Percentiles rank a stretch among this genome's conserved stretches.
Conservation (phyloP, 2,888 invertebrate species). For the Xylota sylvarum region DNA sequence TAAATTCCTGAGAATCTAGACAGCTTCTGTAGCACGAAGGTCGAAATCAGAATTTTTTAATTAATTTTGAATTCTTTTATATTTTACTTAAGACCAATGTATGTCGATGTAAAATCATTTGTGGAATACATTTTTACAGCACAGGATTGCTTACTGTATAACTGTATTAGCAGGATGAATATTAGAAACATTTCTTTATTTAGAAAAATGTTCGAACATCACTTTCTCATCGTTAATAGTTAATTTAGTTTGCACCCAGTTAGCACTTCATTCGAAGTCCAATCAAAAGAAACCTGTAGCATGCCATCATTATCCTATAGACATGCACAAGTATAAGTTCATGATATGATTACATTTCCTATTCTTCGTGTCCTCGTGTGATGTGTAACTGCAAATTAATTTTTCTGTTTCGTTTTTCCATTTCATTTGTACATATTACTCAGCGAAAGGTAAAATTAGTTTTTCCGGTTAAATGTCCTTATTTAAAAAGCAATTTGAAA, state of each 20-base stretch:
- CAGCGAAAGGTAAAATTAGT: neutral
- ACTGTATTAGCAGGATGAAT: no score
- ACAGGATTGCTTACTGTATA: no score
- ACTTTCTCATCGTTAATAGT: neutral
- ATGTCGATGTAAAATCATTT: no score
- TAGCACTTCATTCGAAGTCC: conserved; percentile 13
- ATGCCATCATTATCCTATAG: neutral
- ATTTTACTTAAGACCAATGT: no score
- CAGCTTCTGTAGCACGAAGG: no score
- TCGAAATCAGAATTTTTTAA: no score
- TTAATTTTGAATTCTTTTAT: no score
- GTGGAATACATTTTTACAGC: no score
- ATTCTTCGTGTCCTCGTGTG: neutral
- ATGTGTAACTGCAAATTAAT: conserved; percentile 1
- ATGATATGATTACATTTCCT: neutral
- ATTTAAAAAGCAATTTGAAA: conserved; percentile 1
- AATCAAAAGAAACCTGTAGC: neutral
- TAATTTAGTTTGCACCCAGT: conserved; percentile 6
- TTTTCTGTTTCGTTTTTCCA: neutral
- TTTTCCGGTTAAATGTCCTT: neutral
- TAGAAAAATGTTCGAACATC: neutral
- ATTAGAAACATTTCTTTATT: no score
- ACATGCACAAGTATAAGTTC: neutral
- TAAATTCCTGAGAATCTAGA: no score
- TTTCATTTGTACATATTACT: neutral